Conservation (phyloP, 2,113 vertebrate genomes). For the Varanus komodoensis region DNA sequence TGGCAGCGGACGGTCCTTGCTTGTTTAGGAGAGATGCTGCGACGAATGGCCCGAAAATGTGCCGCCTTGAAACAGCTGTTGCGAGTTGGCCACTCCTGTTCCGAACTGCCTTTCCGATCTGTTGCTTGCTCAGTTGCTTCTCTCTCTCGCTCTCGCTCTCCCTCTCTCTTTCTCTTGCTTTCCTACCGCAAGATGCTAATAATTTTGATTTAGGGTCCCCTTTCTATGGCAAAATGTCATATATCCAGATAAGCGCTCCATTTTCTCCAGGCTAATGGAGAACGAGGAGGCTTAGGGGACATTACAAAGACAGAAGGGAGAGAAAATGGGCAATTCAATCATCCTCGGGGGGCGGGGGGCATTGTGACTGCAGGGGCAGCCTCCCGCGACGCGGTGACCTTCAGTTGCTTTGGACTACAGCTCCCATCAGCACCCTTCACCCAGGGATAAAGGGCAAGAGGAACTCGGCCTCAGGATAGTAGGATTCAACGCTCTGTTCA, state of each 20-base stretch:
- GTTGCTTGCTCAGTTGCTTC: slow-evolving; percentile 6
- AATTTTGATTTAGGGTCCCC: slow-evolving; percentile 72
- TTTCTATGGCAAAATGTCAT: slow-evolving; percentile 13
- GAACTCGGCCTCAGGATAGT: too few species aligned
- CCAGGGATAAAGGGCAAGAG: not conserved
- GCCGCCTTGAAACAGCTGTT: slow-evolving; percentile 78
- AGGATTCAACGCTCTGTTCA: not conserved
- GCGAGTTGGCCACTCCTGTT: slow-evolving; percentile 79
- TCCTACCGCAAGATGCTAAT: slow-evolving; percentile 41
- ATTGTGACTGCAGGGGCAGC: not conserved
- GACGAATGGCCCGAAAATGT: slow-evolving; percentile 78
- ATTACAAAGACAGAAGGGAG: not conserved
- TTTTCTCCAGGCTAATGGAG: rapidly evolving
- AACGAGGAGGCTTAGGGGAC: rapidly evolving
- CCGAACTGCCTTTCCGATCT: slow-evolving; percentile 74
- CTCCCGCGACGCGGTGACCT: not conserved
- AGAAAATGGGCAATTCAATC: not conserved
- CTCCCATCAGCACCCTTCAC: not conserved
- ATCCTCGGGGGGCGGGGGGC: too few species aligned
- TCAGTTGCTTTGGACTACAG: not conserved
- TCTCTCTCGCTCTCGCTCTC: too few species aligned
- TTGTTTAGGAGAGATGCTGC: slow-evolving; percentile 68
- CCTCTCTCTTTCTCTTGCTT: not conserved
- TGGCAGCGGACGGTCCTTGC: not conserved
- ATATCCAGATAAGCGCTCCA: not conserved